Evolutionary conservation across 1,140 invertebrate species (phyloP).

Genomic region (Meteorus sp.): DNA sequence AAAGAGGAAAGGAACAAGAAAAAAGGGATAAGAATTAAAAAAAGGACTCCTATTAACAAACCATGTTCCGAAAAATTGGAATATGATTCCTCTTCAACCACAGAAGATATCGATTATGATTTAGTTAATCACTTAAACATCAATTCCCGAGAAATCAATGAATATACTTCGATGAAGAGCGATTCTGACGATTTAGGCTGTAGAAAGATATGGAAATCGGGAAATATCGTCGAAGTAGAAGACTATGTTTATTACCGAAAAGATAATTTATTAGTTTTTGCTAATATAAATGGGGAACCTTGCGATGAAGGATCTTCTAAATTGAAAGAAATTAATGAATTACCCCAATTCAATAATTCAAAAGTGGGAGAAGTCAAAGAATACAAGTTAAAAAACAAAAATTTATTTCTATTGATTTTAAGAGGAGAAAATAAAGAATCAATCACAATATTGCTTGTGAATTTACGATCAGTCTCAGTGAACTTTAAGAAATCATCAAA

Average conservation of each 20-base stretch:
- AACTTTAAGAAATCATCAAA: not conserved
- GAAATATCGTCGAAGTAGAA: not conserved
- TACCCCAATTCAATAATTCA: not conserved
- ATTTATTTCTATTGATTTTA: not conserved
- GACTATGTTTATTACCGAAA: not conserved
- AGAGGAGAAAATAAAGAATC: not conserved
- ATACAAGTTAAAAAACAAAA: not conserved
- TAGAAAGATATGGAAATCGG: too few relatives aligned
- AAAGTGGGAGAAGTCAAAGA: not conserved
- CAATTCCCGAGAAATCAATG: too few relatives aligned
- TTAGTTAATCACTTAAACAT: too few relatives aligned
- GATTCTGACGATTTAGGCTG: too few relatives aligned
- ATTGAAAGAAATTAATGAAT: conserved; percentile 11
- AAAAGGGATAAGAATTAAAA: too few relatives aligned
- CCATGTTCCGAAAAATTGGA: too few relatives aligned
- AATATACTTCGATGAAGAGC: too few relatives aligned
- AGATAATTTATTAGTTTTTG: conserved; percentile 9
- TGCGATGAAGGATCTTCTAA: not conserved
- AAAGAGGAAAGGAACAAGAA: too few relatives aligned
- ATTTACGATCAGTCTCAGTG: not conserved
- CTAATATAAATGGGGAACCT: not conserved
- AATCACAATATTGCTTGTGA: not conserved
- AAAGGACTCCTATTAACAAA: too few relatives aligned
- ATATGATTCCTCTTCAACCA: too few relatives aligned
- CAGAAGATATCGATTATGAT: too few relatives aligned